These are phyloP conservation scores for Arctopsyche grandis DNA, from an alignment of 1,140 invertebrate species.

Conservation along the genomic window DNA sequence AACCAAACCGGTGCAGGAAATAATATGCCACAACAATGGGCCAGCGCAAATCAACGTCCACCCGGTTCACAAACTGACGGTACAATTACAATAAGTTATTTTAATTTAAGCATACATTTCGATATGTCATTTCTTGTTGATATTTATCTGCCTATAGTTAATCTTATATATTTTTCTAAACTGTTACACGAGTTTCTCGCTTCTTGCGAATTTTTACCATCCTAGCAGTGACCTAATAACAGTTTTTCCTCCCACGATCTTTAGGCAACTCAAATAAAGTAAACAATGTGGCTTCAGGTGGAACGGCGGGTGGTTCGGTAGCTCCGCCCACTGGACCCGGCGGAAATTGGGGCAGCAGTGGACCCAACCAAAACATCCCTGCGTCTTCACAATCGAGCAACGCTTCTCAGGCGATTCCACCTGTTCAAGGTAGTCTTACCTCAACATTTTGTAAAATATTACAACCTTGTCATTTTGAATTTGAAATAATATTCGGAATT, in stretches of 20 bases:
- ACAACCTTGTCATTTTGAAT: not conserved
- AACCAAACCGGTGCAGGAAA: constrained; percentile 64
- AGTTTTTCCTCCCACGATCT: not conserved
- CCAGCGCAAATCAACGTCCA: constrained; percentile 69
- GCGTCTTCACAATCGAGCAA: constrained; percentile 61
- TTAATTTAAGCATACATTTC: no score
- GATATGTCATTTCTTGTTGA: no score
- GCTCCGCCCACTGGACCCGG: constrained; percentile 61
- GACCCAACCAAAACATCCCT: constrained; percentile 55
- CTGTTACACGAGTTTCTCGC: not conserved
- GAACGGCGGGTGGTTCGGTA: constrained; percentile 27
- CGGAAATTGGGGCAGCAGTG: constrained; percentile 63
- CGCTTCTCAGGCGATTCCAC: constrained; percentile 57
- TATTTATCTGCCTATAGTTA: no score
- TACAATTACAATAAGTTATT: no score
- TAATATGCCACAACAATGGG: constrained; percentile 69
- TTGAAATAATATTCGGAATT: no score
- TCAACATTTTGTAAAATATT: not conserved
- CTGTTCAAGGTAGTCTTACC: constrained; percentile 38
- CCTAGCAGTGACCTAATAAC: not conserved
- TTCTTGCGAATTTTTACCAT: not conserved
- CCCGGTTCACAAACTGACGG: constrained; percentile 67
- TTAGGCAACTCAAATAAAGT: constrained; percentile 51
- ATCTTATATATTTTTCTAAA: no score
- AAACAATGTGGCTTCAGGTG: constrained; percentile 28